phyloP scores from a whole-genome alignment of 2,797 vertebrate genomes.

The Sebastolobus altivelis region DNA sequence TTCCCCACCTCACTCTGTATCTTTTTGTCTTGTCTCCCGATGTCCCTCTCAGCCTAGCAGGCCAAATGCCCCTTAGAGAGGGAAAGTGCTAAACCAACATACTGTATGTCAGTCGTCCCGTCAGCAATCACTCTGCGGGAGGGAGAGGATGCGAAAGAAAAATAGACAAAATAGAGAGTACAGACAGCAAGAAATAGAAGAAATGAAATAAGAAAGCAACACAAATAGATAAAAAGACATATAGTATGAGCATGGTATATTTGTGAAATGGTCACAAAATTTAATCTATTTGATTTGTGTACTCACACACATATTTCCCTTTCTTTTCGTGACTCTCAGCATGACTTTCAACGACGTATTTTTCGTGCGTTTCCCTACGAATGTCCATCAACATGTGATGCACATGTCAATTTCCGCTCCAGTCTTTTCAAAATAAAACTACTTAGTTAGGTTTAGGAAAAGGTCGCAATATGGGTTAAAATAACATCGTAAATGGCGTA shows the following conservation, averaged over 20 bases:
- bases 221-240: neutral
- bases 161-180: neutral
- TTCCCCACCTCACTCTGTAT: neutral
- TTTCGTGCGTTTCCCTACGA: too few relatives aligned
- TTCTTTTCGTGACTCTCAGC: too few relatives aligned
- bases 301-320: neutral
- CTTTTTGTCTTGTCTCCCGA: neutral
- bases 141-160: neutral
- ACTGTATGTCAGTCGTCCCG: slow-evolving; percentile 66
- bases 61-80: slow-evolving; percentile 76
- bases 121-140: slow-evolving; percentile 42
- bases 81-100: slow-evolving; percentile 70
- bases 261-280: neutral
- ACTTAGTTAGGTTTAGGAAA: too few relatives aligned
- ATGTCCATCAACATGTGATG: too few relatives aligned
- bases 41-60: neutral
- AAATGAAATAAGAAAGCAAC: neutral
- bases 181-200: neutral
- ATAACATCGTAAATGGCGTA: too few relatives aligned
- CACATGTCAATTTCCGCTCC: too few relatives aligned
- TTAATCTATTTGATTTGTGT: too few relatives aligned
- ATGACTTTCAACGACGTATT: too few relatives aligned
- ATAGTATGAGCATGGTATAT: neutral
- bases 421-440: too few relatives aligned
- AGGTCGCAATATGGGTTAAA: too few relatives aligned